Conservation (phyloP, 2,888 invertebrate species). For the Cylindroiulus punctatus region DNA sequence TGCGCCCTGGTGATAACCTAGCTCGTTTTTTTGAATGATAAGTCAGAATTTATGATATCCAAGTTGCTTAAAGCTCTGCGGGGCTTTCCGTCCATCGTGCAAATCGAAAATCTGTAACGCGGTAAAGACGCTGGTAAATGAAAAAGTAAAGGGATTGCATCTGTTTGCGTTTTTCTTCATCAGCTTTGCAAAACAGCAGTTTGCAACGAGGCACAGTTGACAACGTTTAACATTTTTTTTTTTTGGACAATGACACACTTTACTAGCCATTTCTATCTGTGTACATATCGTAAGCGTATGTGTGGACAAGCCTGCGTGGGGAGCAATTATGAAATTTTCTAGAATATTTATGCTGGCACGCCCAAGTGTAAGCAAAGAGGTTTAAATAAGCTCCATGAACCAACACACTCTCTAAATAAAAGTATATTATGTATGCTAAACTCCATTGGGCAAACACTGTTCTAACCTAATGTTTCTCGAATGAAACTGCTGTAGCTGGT, state of each 20-base stretch:
- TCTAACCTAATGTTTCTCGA: slow-evolving; percentile 7
- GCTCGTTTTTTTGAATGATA: neutral
- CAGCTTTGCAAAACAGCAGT: no score
- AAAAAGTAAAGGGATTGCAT: neutral
- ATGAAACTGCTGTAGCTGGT: neutral
- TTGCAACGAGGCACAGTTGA: no score
- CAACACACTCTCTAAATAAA: neutral
- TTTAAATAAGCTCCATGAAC: neutral
- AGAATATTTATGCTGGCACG: neutral
- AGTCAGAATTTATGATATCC: neutral
- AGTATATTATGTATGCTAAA: neutral
- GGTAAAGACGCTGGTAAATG: neutral
- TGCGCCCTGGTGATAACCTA: no score
- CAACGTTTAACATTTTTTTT: neutral
- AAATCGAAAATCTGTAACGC: neutral
- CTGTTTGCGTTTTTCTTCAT: neutral
- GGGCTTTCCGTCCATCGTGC: neutral
- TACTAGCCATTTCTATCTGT: neutral
- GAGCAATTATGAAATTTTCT: neutral
- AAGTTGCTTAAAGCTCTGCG: neutral
- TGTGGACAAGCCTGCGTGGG: neutral
- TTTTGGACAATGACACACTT: no score
- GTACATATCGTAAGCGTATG: neutral
- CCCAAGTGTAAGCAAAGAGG: neutral
- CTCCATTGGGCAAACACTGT: neutral